These are phyloP conservation scores for Trogon surrucura DNA, from an alignment of 2,113 vertebrate species.

Conservation along the genomic window DNA sequence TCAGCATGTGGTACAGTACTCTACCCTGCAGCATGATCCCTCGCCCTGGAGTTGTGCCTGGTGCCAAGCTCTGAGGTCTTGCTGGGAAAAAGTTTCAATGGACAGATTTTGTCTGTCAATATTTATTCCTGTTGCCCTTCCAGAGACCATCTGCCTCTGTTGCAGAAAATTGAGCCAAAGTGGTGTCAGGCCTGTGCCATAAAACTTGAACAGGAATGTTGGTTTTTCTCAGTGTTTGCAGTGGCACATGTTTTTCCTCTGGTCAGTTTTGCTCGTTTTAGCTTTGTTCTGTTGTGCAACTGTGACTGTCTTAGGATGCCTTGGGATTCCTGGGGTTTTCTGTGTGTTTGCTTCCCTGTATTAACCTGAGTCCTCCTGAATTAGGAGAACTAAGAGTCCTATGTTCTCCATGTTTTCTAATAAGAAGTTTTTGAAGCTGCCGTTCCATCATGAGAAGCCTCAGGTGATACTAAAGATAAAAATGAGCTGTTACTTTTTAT, in stretches of 20 bases:
- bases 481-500: not conserved
- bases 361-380: not conserved
- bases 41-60: not conserved
- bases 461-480: not conserved
- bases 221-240: slow-evolving; percentile 3
- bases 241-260: not conserved
- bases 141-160: slow-evolving; percentile 48
- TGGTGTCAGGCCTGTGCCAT: not conserved
- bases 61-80: slow-evolving; percentile 45
- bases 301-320: slow-evolving; percentile 15
- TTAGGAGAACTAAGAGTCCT: not conserved
- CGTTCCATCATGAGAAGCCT: not conserved
- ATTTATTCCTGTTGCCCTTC: slow-evolving; percentile 49
- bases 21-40: not conserved
- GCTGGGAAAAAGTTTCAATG: slow-evolving; percentile 49
- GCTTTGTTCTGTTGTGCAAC: slow-evolving; percentile 12
- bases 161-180: slow-evolving; percentile 45
- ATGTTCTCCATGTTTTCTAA: not conserved
- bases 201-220: slow-evolving; percentile 15
- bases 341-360: not conserved
- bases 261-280: slow-evolving; percentile 32
- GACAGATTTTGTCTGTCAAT: slow-evolving; percentile 60
- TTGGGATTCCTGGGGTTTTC: not conserved
- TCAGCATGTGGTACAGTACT: not conserved
- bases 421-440: slow-evolving; percentile 5